Conservation (phyloP, 2,113 vertebrate genomes). For the Mungos mungo region DNA sequence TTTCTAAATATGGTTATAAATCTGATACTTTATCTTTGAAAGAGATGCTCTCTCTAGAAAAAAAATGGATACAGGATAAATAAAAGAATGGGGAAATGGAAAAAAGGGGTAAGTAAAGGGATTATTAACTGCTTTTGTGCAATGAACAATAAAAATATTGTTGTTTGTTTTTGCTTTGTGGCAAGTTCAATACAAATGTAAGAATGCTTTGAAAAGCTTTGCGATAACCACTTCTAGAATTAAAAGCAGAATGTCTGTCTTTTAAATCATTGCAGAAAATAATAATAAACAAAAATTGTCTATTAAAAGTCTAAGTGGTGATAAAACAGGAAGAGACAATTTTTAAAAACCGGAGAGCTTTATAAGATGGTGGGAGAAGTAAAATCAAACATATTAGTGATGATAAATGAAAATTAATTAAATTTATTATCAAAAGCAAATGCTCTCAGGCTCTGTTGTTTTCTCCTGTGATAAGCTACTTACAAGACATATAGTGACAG, state of each 20-base stretch:
- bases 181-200: background rate
- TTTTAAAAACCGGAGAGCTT: background rate
- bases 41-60: background rate
- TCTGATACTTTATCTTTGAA: background rate
- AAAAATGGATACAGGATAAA: background rate
- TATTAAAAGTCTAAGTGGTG: background rate
- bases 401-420: background rate
- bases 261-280: constrained; percentile 10
- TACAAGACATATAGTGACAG: background rate
- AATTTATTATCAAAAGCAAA: background rate
- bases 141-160: background rate
- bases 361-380: background rate
- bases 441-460: background rate
- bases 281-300: background rate
- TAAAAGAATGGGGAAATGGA: background rate
- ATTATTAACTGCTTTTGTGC: background rate
- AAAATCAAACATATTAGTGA: background rate
- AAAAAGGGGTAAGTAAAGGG: background rate
- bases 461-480: background rate
- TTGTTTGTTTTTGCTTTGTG: background rate
- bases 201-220: background rate
- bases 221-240: constrained; percentile 8
- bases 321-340: background rate
- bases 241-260: background rate
- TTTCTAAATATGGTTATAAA: constrained; percentile 26